Evolutionary conservation across 2,888 invertebrate species (phyloP).

Genomic region (Melipona beecheii): DNA sequence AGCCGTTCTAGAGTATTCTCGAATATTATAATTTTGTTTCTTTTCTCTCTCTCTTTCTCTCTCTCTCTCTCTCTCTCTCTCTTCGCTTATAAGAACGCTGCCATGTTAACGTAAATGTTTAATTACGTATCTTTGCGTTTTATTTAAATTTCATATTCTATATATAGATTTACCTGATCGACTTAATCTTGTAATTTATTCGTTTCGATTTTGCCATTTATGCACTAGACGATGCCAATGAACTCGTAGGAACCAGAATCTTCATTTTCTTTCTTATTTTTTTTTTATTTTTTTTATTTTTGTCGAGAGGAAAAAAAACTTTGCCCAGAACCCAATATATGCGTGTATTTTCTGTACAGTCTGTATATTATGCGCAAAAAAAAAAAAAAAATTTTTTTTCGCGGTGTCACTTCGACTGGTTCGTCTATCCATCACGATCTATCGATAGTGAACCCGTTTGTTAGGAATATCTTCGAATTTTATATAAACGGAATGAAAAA

Average conservation of each 20-base stretch:
- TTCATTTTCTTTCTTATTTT: background rate
- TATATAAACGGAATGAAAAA: constrained; percentile 51
- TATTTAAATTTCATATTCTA: constrained; percentile 39
- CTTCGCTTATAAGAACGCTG: constrained; percentile 54
- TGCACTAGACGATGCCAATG: constrained; percentile 23
- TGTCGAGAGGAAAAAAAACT: background rate
- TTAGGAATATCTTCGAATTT: constrained; percentile 66
- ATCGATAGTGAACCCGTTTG: constrained; percentile 44
- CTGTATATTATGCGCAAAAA: constrained; percentile 51
- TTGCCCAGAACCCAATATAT: constrained; percentile 29
- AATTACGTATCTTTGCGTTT: constrained; percentile 29
- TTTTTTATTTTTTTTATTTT: background rate
- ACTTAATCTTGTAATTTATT: constrained; percentile 57
- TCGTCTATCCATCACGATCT: background rate
- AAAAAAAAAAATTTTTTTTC: constrained; percentile 9
- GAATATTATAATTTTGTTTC: constrained; percentile 31
- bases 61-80: too few species aligned
- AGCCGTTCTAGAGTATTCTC: constrained; percentile 49
- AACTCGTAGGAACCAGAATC: constrained; percentile 22
- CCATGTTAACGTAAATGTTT: constrained; percentile 54
- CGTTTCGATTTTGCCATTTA: constrained; percentile 52
- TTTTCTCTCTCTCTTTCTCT: too few species aligned
- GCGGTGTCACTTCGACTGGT: constrained; percentile 21
- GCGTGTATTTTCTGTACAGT: constrained; percentile 54
- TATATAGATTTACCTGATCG: constrained; percentile 34